Conservation (phyloP, 1,140 invertebrate species). For the Pseudomyrmex flavicornis region DNA sequence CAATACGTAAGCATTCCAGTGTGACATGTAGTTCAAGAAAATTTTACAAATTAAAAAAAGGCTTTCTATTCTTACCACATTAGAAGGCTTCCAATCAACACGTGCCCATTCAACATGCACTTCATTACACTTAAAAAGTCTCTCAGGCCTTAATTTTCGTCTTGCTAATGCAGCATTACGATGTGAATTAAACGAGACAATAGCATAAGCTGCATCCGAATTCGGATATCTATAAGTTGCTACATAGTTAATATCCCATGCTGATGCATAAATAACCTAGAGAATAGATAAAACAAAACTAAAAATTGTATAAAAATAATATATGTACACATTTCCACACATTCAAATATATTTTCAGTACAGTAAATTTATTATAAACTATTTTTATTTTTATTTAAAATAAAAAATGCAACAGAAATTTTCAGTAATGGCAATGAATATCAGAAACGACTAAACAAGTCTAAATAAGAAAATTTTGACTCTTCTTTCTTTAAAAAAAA, state of each 20-base stretch:
- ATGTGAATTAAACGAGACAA: constrained; percentile 90
- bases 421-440: no score
- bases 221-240: constrained; percentile 74
- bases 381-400: background rate
- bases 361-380: no score
- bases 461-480: no score
- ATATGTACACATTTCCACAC: background rate
- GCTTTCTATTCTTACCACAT: constrained; percentile 75
- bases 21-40: no score
- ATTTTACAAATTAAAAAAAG: no score
- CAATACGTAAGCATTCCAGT: no score
- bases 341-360: background rate
- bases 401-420: background rate
- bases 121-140: constrained; percentile 82
- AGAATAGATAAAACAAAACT: background rate
- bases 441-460: no score
- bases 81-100: constrained; percentile 80
- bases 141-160: constrained; percentile 87
- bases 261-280: constrained; percentile 78
- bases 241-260: constrained; percentile 74
- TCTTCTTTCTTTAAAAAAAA: no score
- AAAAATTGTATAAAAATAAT: background rate
- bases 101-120: constrained; percentile 89
- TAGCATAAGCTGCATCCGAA: constrained; percentile 82
- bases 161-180: constrained; percentile 89